phyloP scores from a whole-genome alignment of 1,140 invertebrate species.

The Drosophila ogumai region DNA sequence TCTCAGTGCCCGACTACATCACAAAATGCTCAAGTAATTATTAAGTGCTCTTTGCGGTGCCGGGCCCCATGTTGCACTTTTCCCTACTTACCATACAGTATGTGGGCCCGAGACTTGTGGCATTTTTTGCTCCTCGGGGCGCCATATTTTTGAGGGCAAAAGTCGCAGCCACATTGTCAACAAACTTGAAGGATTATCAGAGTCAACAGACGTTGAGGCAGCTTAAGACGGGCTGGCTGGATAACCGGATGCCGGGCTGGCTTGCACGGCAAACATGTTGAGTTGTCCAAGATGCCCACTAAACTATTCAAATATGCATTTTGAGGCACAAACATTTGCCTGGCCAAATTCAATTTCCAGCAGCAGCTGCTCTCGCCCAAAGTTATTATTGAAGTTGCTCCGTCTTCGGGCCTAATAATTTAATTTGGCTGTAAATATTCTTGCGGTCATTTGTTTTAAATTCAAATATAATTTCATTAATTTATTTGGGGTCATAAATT shows the following conservation, averaged over 20 bases:
- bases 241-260: slow-evolving; percentile 15
- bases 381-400: slow-evolving; percentile 43
- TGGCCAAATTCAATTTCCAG: slow-evolving; percentile 64
- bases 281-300: slow-evolving; percentile 44
- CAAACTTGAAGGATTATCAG: slow-evolving; percentile 83
- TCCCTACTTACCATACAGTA: slow-evolving; percentile 27
- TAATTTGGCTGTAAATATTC: slow-evolving; percentile 69
- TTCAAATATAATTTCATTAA: slow-evolving; percentile 83
- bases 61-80: slow-evolving; percentile 44
- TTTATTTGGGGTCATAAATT: slow-evolving; percentile 80
- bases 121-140: slow-evolving; percentile 52
- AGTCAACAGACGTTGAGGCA: slow-evolving; percentile 71
- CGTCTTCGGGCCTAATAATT: slow-evolving; percentile 60
- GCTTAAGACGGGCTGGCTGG: slow-evolving; percentile 43
- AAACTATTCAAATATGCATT: slow-evolving; percentile 73
- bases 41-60: slow-evolving; percentile 77
- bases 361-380: slow-evolving; percentile 9
- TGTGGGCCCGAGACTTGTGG: slow-evolving; percentile 51
- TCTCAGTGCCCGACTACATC: slow-evolving; percentile 42
- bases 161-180: slow-evolving; percentile 78
- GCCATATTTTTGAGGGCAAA: slow-evolving; percentile 80
- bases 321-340: slow-evolving; percentile 65
- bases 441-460: slow-evolving; percentile 64
- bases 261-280: slow-evolving; percentile 25
- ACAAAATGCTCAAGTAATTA: slow-evolving; percentile 82